Evolutionary conservation across 2,113 vertebrate genomes (phyloP), one percentile per base, ranked within the genome.

Genomic region (Zosterops pallidus): DNA sequence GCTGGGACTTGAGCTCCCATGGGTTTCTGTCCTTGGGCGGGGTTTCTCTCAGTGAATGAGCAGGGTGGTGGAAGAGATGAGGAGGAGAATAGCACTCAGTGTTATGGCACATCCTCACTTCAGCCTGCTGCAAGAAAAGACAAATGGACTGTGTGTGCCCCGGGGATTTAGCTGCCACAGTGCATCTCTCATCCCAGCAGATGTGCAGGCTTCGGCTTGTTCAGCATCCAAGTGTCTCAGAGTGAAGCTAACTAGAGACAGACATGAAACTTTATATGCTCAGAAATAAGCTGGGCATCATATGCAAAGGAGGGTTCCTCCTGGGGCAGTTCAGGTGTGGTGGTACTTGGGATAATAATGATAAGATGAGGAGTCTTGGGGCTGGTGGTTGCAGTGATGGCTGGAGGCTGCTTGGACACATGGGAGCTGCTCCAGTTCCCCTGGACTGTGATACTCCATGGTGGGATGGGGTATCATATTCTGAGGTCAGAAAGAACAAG

Each of bases 391-490:
- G 70, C 19, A 41, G 31, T 63, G 59, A 13, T 3, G 11, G 24
- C 52, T 59, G 3, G 22, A 24, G 67, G 31, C n/a, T 88, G 35
- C 57, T 83, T 67, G n/a, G 41, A 50, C 59, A 42, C 0, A 0
- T 39, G 68, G 44, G 22, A 26, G 8, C 39, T 83, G 83, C 71
- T 81, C 49, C 1, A 7, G 37, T 67, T 90, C 25, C 1, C 1
- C 60, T 78, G 59, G 22, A 42, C 76, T 78, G 50, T 46, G 49
- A 22, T 28, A 44, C 15, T 10, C 2, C 1, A 0, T 19, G 20
- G 1, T 3, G 17, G 1, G 4, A 1, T 8, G 10, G 7, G 2
- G 2, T 50, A 33, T 71, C 14, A 6, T 42, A 14, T 76, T 89
- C 35, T 75, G 55, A 37, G 42, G 41, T 39, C 39, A 77, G 63